Evolutionary conservation across 2,113 vertebrate species (phyloP).

Genomic region (Corydoras sp.): DNA sequence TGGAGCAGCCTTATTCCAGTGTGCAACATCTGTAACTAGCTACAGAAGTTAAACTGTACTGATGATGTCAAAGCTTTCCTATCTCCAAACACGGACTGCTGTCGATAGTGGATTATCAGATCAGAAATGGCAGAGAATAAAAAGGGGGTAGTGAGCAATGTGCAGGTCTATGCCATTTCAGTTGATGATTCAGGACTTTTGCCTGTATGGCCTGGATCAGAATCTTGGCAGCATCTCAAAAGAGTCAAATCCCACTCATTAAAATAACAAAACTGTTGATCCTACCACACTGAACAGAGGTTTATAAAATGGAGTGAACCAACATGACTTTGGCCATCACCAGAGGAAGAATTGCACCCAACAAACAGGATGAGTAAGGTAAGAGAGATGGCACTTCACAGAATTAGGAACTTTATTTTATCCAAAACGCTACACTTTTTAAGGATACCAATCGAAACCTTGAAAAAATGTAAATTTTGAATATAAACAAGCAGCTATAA

Average conservation of each 20-base stretch:
- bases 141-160: constrained; percentile 18
- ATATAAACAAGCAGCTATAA: too few species aligned
- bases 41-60: background rate
- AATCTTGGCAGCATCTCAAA: constrained; percentile 42
- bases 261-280: constrained; percentile 48
- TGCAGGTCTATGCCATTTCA: constrained; percentile 33
- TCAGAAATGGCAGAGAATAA: constrained; percentile 20
- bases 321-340: constrained; percentile 20
- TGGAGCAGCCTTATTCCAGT: background rate
- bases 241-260: constrained; percentile 38
- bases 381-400: background rate
- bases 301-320: constrained; percentile 43
- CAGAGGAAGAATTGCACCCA: constrained; percentile 10
- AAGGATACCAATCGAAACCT: too few species aligned
- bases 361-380: constrained; percentile 41
- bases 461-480: too few species aligned
- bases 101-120: constrained; percentile 41
- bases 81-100: constrained; percentile 27
- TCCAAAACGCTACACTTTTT: too few species aligned
- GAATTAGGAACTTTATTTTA: background rate
- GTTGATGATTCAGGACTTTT: constrained; percentile 58
- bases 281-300: constrained; percentile 33
- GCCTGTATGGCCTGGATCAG: constrained; percentile 49
- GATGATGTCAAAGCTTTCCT: constrained; percentile 35
- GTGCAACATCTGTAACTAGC: constrained; percentile 2